phyloP scores from a whole-genome alignment of 2,888 invertebrate genomes.

The Orthosia cruda region DNA sequence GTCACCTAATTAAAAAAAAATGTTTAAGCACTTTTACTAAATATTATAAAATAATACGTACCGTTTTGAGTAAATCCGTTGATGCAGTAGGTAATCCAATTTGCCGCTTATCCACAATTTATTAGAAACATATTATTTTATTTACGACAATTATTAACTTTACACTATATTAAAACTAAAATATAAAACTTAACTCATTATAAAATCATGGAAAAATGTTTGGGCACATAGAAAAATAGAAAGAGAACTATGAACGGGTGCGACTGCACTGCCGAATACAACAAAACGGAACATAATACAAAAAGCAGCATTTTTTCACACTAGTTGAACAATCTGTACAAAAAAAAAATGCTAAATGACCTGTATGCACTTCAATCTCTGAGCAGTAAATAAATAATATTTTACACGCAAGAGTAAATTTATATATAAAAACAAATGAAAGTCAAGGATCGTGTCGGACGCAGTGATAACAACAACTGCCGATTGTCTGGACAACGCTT shows the following conservation, averaged over 20 bases:
- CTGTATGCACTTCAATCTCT: conserved; percentile 25
- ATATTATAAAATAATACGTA: background rate
- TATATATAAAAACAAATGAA: conserved; percentile 50
- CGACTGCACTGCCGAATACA: conserved; percentile 66
- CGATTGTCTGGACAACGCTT: conserved; percentile 22
- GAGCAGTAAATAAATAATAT: conserved; percentile 32
- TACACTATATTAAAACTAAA: conserved; percentile 7
- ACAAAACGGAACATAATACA: conserved; percentile 60
- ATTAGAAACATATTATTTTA: background rate
- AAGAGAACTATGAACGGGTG: conserved; percentile 69
- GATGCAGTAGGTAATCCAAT: conserved; percentile 7
- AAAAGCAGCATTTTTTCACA: conserved; percentile 58
- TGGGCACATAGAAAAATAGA: conserved; percentile 72
- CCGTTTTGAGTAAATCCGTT: conserved; percentile 12
- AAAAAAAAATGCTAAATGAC: background rate
- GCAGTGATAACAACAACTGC: conserved; percentile 45
- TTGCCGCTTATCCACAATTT: background rate
- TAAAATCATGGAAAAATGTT: conserved; percentile 65
- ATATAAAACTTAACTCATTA: conserved; percentile 18
- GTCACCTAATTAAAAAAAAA: no score
- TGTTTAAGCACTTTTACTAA: background rate
- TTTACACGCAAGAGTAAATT: conserved; percentile 23
- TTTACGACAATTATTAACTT: background rate
- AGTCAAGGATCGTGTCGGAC: conserved; percentile 37
- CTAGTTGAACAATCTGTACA: background rate